Base-by-base conservation (phyloP, 2,888 invertebrate species). In the Oligia fasciuncula region DNA sequence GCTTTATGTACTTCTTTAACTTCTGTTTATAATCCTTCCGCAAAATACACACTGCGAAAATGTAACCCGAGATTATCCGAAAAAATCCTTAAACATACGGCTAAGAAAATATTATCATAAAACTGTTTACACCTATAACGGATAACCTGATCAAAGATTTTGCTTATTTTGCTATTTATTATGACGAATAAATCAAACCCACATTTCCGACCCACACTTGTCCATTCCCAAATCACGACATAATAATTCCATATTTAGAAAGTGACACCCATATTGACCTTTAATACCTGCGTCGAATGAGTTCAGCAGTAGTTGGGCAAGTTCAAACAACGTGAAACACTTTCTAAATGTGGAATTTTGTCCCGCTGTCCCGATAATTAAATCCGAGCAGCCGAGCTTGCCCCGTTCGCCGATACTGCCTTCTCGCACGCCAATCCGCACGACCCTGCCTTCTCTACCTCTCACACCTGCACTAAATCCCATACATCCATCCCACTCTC, bases 321-420 rank as follows among this genome's bases (percentile, higher is more conserved):
- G 72, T 77, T 78, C 70, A 75, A 67, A 83, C 78, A 79, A 77
- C 82, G 80, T 80, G 81, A 80, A 87, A 85, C 84, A 89, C 89
- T 92, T 92, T 90, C 89, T 87, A 84, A 90, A 86, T 80, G 85
- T 85, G 86, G 88, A 87, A 86, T 88, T 89, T 81, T 85, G 85
- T 88, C 89, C 85, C 88, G 80, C 84, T 87, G 87, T 92, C 87
- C 85, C 81, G 87, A 85, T 91, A 92, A 92, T 92, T 92, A 92
- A 92, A 91, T 88, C 89, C 80, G 82, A 88, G 86, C 85, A 88
- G 85, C 88, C 81, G 84, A 86, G 87, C 86, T 81, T 79, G 77
- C 69, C 74, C 84, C 77, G 83, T 74, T 80, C 81, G 81, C 79
- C 84, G 77, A 88, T 84, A 90, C 88, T 90, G 89, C 90, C 88